Conservation (phyloP, 2,113 vertebrate genomes). For the Chaetorhynchus papuensis region DNA sequence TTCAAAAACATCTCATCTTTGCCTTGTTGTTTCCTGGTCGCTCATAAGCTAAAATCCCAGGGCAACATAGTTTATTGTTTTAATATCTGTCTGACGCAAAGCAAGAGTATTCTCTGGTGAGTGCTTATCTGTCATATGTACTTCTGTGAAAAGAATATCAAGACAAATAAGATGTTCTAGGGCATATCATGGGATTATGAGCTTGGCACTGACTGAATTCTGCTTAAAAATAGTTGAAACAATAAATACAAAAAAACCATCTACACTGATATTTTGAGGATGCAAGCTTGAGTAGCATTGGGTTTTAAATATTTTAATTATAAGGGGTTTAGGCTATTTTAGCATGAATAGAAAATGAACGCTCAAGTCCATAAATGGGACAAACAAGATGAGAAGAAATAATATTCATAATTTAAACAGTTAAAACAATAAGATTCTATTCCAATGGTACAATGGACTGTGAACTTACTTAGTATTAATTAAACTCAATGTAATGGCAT, state of each 20-base stretch:
- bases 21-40: constrained; percentile 67
- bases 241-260: background rate
- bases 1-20: constrained; percentile 73
- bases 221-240: background rate
- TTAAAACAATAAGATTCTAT: constrained; percentile 24
- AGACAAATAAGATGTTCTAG: constrained; percentile 75
- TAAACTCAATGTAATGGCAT: constrained; percentile 53
- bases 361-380: background rate
- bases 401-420: constrained; percentile 23
- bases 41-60: constrained; percentile 64
- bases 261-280: constrained; percentile 12
- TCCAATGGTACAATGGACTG: constrained; percentile 18
- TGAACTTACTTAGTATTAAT: constrained; percentile 55
- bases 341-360: background rate
- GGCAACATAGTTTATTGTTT: constrained; percentile 80
- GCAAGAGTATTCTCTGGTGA: constrained; percentile 69
- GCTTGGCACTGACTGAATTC: constrained; percentile 2
- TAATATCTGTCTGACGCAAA: constrained; percentile 80
- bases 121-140: constrained; percentile 77
- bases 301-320: background rate
- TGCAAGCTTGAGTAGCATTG: background rate
- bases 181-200: constrained; percentile 39
- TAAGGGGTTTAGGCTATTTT: background rate
- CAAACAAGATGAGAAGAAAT: background rate
- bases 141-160: constrained; percentile 77